Percentiles rank a stretch among this genome's conserved stretches.
Evolutionary conservation across 2,888 invertebrate species (phyloP).

Genomic region (Colletes collaris): DNA sequence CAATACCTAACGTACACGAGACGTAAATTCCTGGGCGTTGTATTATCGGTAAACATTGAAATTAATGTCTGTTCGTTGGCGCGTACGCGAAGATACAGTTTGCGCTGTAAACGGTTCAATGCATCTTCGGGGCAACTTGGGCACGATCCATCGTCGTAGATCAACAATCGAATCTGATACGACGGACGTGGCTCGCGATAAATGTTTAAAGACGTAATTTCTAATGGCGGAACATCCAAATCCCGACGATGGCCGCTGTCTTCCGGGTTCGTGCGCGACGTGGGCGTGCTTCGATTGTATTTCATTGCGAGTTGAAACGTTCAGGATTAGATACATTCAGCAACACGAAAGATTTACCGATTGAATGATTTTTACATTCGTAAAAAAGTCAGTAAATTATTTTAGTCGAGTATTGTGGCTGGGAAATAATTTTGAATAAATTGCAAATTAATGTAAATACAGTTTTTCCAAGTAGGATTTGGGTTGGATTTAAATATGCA

Average conservation of each 20-base stretch:
- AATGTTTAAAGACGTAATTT: constrained; percentile 45
- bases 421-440: too few species aligned
- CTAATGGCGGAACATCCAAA: constrained; percentile 21
- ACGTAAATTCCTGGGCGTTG: constrained; percentile 7
- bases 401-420: too few species aligned
- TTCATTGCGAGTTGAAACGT: constrained; percentile 9
- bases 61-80: constrained; percentile 49
- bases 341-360: not conserved
- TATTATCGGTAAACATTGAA: constrained; percentile 40
- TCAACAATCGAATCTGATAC: constrained; percentile 28
- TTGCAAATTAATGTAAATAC: too few species aligned
- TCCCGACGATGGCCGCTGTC: constrained; percentile 49
- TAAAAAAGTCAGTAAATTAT: too few species aligned
- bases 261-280: constrained; percentile 32
- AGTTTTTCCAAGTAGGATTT: too few species aligned
- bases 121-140: constrained; percentile 22
- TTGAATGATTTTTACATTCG: not conserved
- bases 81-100: constrained; percentile 32
- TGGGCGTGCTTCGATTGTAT: constrained; percentile 17
- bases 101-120: constrained; percentile 5
- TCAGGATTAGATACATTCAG: not conserved
- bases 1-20: not conserved
- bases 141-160: constrained; percentile 5
- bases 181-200: constrained; percentile 19
- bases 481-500: too few species aligned